Conservation (phyloP, 2,113 vertebrate genomes). For the Mirounga angustirostris region DNA sequence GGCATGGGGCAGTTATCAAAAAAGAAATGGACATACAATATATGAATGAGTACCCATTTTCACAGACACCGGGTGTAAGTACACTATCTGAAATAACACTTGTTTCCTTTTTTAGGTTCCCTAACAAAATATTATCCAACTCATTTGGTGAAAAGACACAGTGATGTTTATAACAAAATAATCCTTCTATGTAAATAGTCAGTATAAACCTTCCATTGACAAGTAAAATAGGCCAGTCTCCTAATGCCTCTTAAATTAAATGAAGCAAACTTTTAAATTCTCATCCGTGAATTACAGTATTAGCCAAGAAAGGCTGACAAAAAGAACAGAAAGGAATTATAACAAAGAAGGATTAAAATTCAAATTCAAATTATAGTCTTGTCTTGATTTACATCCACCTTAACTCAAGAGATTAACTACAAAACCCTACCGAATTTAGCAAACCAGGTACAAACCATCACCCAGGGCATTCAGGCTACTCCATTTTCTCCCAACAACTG, state of each 20-base stretch:
- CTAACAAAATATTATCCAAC: constrained; percentile 38
- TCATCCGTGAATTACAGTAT: constrained; percentile 50
- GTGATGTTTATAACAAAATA: background rate
- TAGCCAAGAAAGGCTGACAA: constrained; percentile 40
- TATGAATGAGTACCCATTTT: background rate
- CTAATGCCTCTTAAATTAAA: constrained; percentile 48
- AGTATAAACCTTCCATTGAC: constrained; percentile 22
- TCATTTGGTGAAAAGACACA: constrained; percentile 31
- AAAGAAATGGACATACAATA: background rate
- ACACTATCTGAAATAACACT: constrained; percentile 13
- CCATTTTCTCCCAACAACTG: background rate
- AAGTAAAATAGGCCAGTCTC: constrained; percentile 48
- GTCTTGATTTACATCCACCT: constrained; percentile 61
- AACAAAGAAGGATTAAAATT: constrained; percentile 49
- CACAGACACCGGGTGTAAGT: background rate
- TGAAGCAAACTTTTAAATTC: constrained; percentile 52
- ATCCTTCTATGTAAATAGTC: constrained; percentile 45
- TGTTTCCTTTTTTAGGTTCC: constrained; percentile 48
- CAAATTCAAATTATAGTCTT: constrained; percentile 57
- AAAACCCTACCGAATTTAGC: background rate
- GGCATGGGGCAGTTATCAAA: constrained; percentile 22
- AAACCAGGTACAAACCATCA: background rate
- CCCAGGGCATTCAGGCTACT: background rate
- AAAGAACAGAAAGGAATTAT: background rate
- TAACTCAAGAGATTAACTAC: constrained; percentile 39